A percentile compares a stretch with the other conserved stretches of the same genome.
Conservation (phyloP, 2,797 vertebrate species). For the Gambelia wislizenii region DNA sequence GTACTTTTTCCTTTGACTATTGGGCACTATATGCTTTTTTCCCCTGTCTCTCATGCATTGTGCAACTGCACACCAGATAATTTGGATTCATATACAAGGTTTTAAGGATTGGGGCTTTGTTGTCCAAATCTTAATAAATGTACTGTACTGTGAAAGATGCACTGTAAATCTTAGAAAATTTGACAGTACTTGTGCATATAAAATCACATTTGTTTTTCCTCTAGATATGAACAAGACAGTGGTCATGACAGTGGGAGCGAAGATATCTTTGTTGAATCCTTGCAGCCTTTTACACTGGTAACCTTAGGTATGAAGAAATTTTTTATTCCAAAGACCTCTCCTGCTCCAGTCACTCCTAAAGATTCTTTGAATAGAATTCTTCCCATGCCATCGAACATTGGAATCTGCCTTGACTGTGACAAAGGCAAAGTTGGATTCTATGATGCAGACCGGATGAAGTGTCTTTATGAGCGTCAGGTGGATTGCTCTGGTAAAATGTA, state of each 20-base stretch:
- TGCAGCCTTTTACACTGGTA: slow-evolving; percentile 92
- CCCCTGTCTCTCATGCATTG: not conserved
- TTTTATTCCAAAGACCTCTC: slow-evolving; percentile 89
- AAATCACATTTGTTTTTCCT: slow-evolving; percentile 45
- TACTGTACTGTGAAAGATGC: not conserved
- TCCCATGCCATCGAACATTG: slow-evolving; percentile 88
- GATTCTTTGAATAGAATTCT: slow-evolving; percentile 86
- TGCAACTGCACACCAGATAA: not conserved
- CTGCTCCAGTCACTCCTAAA: slow-evolving; percentile 76
- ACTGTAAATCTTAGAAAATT: not conserved
- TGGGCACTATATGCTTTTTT: not conserved
- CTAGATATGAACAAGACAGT: slow-evolving; percentile 95
- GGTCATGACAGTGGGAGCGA: slow-evolving; percentile 98
- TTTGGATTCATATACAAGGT: not conserved
- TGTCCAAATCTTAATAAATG: not conserved
- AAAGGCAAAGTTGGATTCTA: slow-evolving; percentile 91
- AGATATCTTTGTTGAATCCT: slow-evolving; percentile 89
- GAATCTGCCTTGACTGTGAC: slow-evolving; percentile 92
- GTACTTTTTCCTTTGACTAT: not conserved
- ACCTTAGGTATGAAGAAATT: slow-evolving; percentile 95
- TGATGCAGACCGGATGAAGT: slow-evolving; percentile 90
- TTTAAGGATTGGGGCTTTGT: not conserved
- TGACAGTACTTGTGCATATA: not conserved
- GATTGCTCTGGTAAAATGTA: slow-evolving; percentile 95
- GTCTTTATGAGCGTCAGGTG: slow-evolving; percentile 94